Base-by-base conservation (phyloP, 2,888 invertebrate genomes). In the Antheraea yamamai region DNA sequence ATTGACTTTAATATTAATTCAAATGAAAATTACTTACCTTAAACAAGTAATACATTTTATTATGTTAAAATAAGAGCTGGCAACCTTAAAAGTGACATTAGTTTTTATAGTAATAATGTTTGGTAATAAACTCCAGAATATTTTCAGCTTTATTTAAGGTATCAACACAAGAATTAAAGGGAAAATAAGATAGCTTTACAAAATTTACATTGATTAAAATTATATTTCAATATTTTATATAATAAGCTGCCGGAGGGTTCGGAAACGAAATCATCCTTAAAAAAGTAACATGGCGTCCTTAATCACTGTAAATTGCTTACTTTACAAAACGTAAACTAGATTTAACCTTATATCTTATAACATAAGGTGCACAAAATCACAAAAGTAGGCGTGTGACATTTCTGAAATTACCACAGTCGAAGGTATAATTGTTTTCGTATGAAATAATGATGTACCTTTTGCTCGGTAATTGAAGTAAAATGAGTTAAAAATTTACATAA, bases 371-470 rank as follows among this genome's bases (percentile, higher is more conserved):
- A 73, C 75, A 78, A 87, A 87, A 87, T 80, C 79, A 74, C 77
- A 83, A 86, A 84, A 82, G 82, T 78, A 74, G 82, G 81, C 85
- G 82, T 87, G 84, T 86, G 89, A 89, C 89, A 89, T 87, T 85
- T 87, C 84, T 81, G 78, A 87, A 88, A 89, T 89, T 86, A 84
- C 84, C 75, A 79, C 76, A 75, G 78, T 78, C 74, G 75, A 79
- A 80, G 87, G 88, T 89, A 87, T 87, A 88, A 90, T 89, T 86
- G 84, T 83, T 81, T 81, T 82, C 79, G 39, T 76, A 79, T 82
- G 75, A 76, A 71, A 73, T 23, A 55, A 73, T 47, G 47, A 23
- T 14, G 10, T 66, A 58, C 52, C 52, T 58, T 58, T n/a, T 58
- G 68, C 51, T 39, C 30, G 30, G 35, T 74, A 74, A 71, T 70